phyloP scores from a whole-genome alignment of 2,797 vertebrate genomes.

The Sebastes ruberrimus region DNA sequence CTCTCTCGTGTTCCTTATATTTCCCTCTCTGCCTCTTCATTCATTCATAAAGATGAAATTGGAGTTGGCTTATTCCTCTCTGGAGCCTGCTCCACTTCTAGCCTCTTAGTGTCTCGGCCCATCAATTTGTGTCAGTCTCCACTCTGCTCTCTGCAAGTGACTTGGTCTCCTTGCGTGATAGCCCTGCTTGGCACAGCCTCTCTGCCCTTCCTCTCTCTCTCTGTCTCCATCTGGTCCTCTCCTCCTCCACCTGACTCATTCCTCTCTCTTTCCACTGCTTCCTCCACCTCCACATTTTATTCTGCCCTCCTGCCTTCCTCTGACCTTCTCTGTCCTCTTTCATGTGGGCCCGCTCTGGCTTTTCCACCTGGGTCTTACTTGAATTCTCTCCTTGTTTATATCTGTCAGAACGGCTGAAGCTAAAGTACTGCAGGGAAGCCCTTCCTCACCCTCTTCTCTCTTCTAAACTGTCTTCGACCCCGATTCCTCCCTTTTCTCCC shows the following conservation, averaged over 20 bases:
- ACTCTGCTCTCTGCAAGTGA: slow-evolving; percentile 48
- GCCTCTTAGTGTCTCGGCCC: slow-evolving; percentile 56
- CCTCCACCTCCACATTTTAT: slow-evolving; percentile 31
- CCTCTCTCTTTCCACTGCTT: slow-evolving; percentile 25
- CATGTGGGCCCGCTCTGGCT: not conserved
- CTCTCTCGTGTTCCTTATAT: slow-evolving; percentile 58
- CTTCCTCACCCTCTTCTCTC: not conserved
- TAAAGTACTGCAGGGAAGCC: slow-evolving; percentile 1
- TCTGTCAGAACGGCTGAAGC: slow-evolving; percentile 14
- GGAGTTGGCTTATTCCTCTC: slow-evolving; percentile 66
- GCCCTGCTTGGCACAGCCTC: slow-evolving; percentile 55
- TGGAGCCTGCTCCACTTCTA: slow-evolving; percentile 57
- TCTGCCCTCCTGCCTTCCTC: slow-evolving; percentile 39
- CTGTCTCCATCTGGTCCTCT: slow-evolving; percentile 69
- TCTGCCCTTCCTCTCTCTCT: slow-evolving; percentile 42
- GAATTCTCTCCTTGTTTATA: slow-evolving; percentile 9
- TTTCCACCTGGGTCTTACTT: slow-evolving; percentile 28
- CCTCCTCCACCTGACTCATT: slow-evolving; percentile 59
- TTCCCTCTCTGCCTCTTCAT: slow-evolving; percentile 60
- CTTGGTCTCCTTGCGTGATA: slow-evolving; percentile 49
- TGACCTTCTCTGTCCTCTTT: slow-evolving; percentile 61
- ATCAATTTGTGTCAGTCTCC: slow-evolving; percentile 71
- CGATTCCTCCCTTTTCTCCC: slow-evolving; percentile 10
- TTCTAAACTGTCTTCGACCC: slow-evolving; percentile 23
- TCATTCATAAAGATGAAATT: slow-evolving; percentile 67